Conservation (phyloP, 2,888 invertebrate genomes). For the Thalpophila matura region DNA sequence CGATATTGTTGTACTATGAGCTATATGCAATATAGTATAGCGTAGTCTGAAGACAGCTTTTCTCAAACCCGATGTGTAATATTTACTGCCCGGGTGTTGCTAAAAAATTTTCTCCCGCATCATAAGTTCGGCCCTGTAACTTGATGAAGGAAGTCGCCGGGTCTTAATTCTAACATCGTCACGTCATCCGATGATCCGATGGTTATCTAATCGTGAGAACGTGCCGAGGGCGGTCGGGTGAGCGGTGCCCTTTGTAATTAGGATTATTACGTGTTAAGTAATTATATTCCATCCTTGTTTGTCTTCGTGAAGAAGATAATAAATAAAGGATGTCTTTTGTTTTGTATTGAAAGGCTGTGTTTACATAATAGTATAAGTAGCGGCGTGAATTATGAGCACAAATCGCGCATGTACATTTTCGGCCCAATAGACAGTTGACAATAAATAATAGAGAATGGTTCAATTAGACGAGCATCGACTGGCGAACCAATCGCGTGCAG, state of each 20-base stretch:
- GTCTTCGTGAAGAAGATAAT: background rate
- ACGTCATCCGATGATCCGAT: conserved; percentile 39
- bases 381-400: no score
- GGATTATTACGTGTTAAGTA: conserved; percentile 21
- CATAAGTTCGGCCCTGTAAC: conserved; percentile 3
- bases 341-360: background rate
- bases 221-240: conserved; percentile 22
- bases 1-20: no score
- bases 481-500: no score
- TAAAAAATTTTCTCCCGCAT: background rate
- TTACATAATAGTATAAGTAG: no score
- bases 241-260: conserved; percentile 18
- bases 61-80: no score
- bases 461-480: no score
- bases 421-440: no score
- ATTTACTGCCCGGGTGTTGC: no score
- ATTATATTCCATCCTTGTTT: conserved; percentile 10
- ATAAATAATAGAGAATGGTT: no score
- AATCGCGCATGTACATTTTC: no score
- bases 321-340: background rate
- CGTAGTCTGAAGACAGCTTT: no score
- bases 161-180: conserved; percentile 32
- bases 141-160: conserved; percentile 8
- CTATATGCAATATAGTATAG: no score
- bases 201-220: conserved; percentile 35